phyloP scores from a whole-genome alignment of 2,888 invertebrate genomes.

The Diaprepes abbreviatus region DNA sequence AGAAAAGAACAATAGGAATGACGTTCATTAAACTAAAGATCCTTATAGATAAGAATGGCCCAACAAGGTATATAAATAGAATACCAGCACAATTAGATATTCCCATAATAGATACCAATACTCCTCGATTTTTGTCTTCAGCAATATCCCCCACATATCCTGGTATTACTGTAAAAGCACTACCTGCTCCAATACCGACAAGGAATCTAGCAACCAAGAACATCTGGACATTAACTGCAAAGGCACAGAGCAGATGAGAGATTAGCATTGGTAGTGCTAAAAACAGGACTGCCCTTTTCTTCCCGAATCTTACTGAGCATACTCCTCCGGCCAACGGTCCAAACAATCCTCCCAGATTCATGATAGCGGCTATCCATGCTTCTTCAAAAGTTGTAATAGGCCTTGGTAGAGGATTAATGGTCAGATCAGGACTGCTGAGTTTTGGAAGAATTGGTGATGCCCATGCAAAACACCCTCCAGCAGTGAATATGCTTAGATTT shows the following conservation, averaged over 20 bases:
- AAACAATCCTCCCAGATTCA: conserved; percentile 54
- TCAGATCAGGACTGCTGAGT: conserved; percentile 45
- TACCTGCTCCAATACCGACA: conserved; percentile 77
- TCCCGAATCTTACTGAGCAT: conserved; percentile 65
- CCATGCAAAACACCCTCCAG: conserved; percentile 56
- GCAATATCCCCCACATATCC: conserved; percentile 90
- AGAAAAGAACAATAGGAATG: conserved; percentile 47
- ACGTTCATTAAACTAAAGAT: conserved; percentile 43
- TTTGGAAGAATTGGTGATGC: conserved; percentile 56
- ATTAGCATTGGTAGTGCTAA: conserved; percentile 75
- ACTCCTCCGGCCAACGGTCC: conserved; percentile 54
- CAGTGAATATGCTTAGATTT: conserved; percentile 53
- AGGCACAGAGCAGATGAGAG: conserved; percentile 58
- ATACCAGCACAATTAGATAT: conserved; percentile 72
- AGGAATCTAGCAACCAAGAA: conserved; percentile 71
- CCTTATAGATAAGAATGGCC: conserved; percentile 67
- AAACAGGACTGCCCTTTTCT: conserved; percentile 76
- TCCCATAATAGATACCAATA: conserved; percentile 70
- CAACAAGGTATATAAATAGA: conserved; percentile 77
- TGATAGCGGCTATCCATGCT: conserved; percentile 55
- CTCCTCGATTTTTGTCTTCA: conserved; percentile 82
- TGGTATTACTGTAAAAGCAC: conserved; percentile 80
- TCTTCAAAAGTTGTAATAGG: conserved; percentile 53
- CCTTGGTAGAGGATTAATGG: conserved; percentile 53
- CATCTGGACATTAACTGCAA: conserved; percentile 43